Evolutionary conservation across 2,888 invertebrate species (phyloP), one percentile per base, ranked within the genome.

Genomic region (Drosophila antonietae): DNA sequence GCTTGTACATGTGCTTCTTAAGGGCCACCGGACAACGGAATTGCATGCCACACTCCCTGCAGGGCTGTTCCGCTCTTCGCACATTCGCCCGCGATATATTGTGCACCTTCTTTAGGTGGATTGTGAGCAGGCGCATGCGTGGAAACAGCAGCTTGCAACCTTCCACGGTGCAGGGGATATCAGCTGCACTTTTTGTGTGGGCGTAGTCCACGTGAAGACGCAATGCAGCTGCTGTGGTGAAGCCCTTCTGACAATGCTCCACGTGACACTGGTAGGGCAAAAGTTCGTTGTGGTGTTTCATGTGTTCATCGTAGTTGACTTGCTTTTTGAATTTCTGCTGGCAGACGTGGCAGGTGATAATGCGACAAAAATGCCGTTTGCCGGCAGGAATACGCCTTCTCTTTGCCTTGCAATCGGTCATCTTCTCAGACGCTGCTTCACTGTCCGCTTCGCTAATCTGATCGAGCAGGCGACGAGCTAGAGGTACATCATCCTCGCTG

Each of bases 1-100:
- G 92, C 49, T 91, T 89, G 56, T 90, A 92, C 81, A 91, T 92
- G 49, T 92, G 92, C 53, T 92, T 92, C 52, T 91, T 92, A 0
- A 92, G 77, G 1, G 92, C 91, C 68, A 90, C 88, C 1, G 91
- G 89, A 57, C 92, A 92, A 7, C 92, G 91, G 9, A 92, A 90
- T 1, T 89, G 75, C 70, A 90, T 81, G 1, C 91, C 92, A 37
- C 92, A 92, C 37, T 91, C 91, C 12, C 60, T 73, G 41, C 92
- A 92, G 0, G 87, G 73, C 62, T 90, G 91, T 6, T 87, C 86
- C 43, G 77, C 77, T 0, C 87, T 88, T 20, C 90, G 90, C 33
- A 75, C 78, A 28, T 58, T 64, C 1, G 79, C 73, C 0, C 85
- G 59, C 1, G 66, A 62, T 56, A 88, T 65, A 28, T 88, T 89